Evolutionary conservation across 2,888 invertebrate species (phyloP).

Genomic region (Carcina quercana): DNA sequence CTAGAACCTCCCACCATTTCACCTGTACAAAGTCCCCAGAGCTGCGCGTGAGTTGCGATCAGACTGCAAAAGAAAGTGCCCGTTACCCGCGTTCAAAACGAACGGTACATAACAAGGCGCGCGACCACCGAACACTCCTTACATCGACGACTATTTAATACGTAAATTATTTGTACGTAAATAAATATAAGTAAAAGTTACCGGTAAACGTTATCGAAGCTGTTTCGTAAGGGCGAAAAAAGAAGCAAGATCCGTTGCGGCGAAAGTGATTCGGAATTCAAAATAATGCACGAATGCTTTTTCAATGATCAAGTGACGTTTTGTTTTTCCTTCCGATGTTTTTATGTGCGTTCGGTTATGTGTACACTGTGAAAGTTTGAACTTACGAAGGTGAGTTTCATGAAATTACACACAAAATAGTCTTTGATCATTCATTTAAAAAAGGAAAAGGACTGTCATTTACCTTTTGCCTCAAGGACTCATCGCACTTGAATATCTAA

Average conservation of each 20-base stretch:
- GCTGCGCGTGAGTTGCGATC: slow-evolving; percentile 39
- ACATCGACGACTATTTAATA: neutral
- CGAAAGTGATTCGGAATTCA: slow-evolving; percentile 9
- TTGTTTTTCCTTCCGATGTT: slow-evolving; percentile 7
- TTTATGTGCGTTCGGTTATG: slow-evolving; percentile 3
- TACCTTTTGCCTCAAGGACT: too few species aligned
- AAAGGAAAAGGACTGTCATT: too few species aligned
- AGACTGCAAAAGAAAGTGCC: slow-evolving; percentile 44
- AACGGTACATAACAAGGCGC: slow-evolving; percentile 1
- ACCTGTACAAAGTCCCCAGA: slow-evolving; percentile 28
- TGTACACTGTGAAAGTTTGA: slow-evolving; percentile 6
- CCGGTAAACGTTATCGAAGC: neutral
- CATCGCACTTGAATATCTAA: too few species aligned
- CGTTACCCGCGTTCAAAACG: slow-evolving; percentile 22
- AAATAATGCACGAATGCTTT: slow-evolving; percentile 8
- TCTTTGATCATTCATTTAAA: too few species aligned
- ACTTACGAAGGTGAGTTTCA: slow-evolving; percentile 4
- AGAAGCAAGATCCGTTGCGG: slow-evolving; percentile 3
- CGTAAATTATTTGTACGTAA: too few species aligned
- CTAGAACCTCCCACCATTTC: slow-evolving; percentile 49
- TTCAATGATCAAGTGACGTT: slow-evolving; percentile 4
- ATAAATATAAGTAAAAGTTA: neutral
- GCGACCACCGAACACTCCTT: neutral
- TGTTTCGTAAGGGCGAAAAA: slow-evolving; percentile 3
- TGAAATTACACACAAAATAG: too few species aligned